A percentile compares a stretch with the other conserved stretches of the same genome.
phyloP scores from a whole-genome alignment of 2,113 vertebrate genomes.

The Chaenocephalus aceratus region DNA sequence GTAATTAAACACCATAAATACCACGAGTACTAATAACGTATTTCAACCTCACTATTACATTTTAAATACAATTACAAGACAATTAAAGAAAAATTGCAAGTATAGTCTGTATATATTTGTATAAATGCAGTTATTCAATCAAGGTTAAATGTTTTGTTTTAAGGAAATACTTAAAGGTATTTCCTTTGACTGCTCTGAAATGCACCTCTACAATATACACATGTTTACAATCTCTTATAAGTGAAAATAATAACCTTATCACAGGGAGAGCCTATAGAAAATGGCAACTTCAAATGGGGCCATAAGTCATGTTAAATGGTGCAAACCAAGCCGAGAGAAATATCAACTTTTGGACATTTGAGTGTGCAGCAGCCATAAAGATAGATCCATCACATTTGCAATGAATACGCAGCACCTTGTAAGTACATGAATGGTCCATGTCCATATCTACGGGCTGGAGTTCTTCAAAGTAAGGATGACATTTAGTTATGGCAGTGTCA shows the following conservation, averaged over 20 bases:
- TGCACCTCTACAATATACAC: neutral
- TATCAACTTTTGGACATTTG: conserved; percentile 11
- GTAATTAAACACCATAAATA: neutral
- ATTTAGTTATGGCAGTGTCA: conserved; percentile 30
- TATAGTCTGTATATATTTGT: neutral
- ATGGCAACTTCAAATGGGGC: conserved; percentile 7
- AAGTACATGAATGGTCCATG: conserved; percentile 3
- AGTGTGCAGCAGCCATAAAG: conserved; percentile 15
- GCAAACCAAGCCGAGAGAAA: neutral
- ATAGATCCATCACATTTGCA: conserved; percentile 11
- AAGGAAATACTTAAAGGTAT: neutral
- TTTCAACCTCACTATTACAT: neutral
- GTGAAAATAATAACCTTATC: neutral
- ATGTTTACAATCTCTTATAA: neutral
- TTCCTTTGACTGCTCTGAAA: neutral
- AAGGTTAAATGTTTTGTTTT: neutral
- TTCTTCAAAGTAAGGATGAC: conserved; percentile 39
- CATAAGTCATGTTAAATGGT: conserved; percentile 22
- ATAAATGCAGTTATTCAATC: neutral
- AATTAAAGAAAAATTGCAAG: neutral
- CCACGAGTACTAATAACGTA: neutral
- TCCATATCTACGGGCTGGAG: neutral
- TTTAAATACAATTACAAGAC: neutral
- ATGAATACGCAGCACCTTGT: conserved; percentile 2
- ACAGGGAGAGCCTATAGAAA: neutral